These are phyloP conservation scores for Percopsis omiscomaycus DNA, from an alignment of 2,797 vertebrate species.

Conservation along the genomic window DNA sequence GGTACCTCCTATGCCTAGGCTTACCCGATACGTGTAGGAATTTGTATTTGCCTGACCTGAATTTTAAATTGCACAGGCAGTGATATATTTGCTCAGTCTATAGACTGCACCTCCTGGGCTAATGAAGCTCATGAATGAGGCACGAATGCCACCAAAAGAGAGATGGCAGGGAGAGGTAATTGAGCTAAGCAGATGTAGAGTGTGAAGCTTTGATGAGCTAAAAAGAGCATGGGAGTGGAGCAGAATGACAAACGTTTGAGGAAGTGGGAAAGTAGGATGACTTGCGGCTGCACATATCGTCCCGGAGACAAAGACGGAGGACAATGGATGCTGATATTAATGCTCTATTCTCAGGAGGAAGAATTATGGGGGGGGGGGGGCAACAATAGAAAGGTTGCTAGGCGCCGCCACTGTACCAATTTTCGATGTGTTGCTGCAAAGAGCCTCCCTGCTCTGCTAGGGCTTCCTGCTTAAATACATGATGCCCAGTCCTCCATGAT, in stretches of 20 bases:
- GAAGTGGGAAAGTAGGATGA: neutral
- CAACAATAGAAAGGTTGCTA: conserved; percentile 10
- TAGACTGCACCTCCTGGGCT: neutral
- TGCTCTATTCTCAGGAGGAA: neutral
- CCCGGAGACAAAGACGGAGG: neutral
- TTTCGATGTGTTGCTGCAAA: too few relatives aligned
- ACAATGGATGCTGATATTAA: neutral
- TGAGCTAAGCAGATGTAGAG: neutral
- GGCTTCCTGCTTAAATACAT: too few relatives aligned
- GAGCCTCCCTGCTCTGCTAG: too few relatives aligned
- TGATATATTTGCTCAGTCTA: neutral
- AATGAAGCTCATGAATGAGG: conserved; percentile 6
- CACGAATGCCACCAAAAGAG: neutral
- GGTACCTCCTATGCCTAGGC: neutral
- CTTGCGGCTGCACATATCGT: neutral
- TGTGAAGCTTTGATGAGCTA: too few relatives aligned
- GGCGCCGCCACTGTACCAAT: conserved; percentile 6
- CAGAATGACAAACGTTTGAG: neutral
- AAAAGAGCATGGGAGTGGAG: neutral
- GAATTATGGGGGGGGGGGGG: neutral
- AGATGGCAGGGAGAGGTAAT: neutral
- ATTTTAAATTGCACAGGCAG: neutral
- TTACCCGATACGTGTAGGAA: neutral
- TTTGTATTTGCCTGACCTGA: neutral
- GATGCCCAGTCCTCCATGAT: too few relatives aligned